These are phyloP conservation scores for Archaeoteleia sp. DNA, from an alignment of 2,888 invertebrate species.

Conservation along the genomic window DNA sequence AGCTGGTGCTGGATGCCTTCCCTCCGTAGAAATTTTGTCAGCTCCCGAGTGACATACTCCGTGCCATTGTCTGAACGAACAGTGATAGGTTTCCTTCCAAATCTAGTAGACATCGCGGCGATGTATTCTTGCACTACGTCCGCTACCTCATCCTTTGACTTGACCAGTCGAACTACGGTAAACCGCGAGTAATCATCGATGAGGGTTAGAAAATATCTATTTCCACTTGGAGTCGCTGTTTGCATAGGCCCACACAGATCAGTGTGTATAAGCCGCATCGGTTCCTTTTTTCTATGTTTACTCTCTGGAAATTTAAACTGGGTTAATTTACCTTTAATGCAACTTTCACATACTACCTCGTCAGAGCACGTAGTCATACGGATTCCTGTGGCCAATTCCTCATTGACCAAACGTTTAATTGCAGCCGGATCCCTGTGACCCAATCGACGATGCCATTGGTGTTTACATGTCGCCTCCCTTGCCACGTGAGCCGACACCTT, in stretches of 20 bases:
- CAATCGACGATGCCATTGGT: constrained; percentile 55
- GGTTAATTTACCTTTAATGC: constrained; percentile 56
- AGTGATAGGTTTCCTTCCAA: constrained; percentile 12
- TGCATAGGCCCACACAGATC: constrained; percentile 59
- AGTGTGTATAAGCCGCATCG: constrained; percentile 51
- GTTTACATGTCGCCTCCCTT: constrained; percentile 34
- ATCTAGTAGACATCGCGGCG: constrained; percentile 20
- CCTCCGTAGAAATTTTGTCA: constrained; percentile 20
- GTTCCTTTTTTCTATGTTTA: constrained; percentile 28
- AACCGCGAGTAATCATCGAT: constrained; percentile 50
- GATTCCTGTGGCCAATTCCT: constrained; percentile 46
- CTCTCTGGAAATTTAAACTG: constrained; percentile 49
- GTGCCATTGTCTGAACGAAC: constrained; percentile 18
- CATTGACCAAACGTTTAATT: constrained; percentile 35
- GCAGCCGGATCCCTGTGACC: constrained; percentile 50
- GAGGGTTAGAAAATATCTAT: constrained; percentile 50
- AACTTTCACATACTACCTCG: constrained; percentile 50
- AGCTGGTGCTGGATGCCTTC: constrained; percentile 27
- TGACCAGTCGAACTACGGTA: constrained; percentile 33
- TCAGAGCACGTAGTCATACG: constrained; percentile 51
- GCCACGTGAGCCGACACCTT: background rate
- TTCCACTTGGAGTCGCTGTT: constrained; percentile 43
- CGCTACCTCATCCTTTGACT: constrained; percentile 33
- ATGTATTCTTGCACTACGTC: constrained; percentile 32
- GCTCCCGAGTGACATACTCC: constrained; percentile 18